Conservation (phyloP, 2,888 invertebrate species). For the Theodoxus fluviatilis region DNA sequence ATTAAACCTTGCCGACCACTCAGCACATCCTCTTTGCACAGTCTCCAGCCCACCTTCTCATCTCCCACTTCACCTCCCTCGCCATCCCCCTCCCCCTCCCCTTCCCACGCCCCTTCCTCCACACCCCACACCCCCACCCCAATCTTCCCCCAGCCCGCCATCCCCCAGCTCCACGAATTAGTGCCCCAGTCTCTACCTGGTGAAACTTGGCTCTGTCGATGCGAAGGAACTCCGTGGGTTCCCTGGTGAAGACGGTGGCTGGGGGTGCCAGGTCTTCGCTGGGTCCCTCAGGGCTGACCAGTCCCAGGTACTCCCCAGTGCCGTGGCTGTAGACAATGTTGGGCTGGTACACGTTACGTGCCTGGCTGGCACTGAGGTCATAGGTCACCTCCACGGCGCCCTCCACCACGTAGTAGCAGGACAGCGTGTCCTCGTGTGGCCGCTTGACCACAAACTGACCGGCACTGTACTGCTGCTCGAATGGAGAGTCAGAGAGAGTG, state of each 20-base stretch:
- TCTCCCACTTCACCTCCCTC: too few relatives aligned
- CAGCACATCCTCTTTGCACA: too few relatives aligned
- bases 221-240: slow-evolving; percentile 47
- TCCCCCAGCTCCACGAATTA: too few relatives aligned
- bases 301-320: slow-evolving; percentile 52
- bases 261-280: slow-evolving; percentile 52
- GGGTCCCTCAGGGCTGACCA: slow-evolving; percentile 48
- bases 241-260: slow-evolving; percentile 51
- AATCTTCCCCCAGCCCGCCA: too few relatives aligned
- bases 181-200: too few relatives aligned
- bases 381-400: slow-evolving; percentile 55
- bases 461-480: slow-evolving; percentile 43
- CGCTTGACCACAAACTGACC: slow-evolving; percentile 46
- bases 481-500: too few relatives aligned
- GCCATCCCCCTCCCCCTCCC: too few relatives aligned
- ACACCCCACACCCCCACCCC: too few relatives aligned
- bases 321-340: slow-evolving; percentile 57
- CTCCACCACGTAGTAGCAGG: slow-evolving; percentile 51
- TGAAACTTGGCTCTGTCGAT: too few relatives aligned
- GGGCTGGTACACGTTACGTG: slow-evolving; percentile 50
- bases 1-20: too few relatives aligned
- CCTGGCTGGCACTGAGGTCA: slow-evolving; percentile 41
- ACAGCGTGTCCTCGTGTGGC: slow-evolving; percentile 41
- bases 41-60: too few relatives aligned
- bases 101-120: too few relatives aligned